phyloP scores from a whole-genome alignment of 2,113 vertebrate genomes.

The Callorhinus ursinus region DNA sequence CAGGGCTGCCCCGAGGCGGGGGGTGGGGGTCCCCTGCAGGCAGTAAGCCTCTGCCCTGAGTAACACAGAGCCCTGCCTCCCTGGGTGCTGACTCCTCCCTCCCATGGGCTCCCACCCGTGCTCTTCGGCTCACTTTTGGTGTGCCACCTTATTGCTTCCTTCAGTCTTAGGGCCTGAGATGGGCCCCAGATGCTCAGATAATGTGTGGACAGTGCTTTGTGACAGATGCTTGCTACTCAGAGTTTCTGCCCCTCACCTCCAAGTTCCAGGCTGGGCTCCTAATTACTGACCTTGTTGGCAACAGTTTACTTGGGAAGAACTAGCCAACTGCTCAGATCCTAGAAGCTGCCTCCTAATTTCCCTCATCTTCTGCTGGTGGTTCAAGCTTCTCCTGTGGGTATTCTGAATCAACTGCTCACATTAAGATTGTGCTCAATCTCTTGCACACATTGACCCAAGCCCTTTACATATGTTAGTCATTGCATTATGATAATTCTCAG shows the following conservation, averaged over 20 bases:
- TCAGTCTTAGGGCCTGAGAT: not conserved
- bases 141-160: not conserved
- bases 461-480: not conserved
- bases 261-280: not conserved
- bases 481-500: not conserved
- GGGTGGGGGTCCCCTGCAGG: not conserved
- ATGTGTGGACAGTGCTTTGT: not conserved
- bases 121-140: not conserved
- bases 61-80: not conserved
- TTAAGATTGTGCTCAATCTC: not conserved
- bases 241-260: not conserved
- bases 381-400: not conserved
- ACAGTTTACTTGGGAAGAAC: not conserved
- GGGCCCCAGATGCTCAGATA: not conserved
- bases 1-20: not conserved
- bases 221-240: not conserved
- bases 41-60: too few species aligned
- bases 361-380: not conserved
- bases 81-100: not conserved
- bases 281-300: not conserved
- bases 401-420: not conserved
- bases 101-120: not conserved
- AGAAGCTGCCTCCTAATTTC: not conserved
- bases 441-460: not conserved
- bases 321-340: not conserved